Evolutionary conservation across 2,888 invertebrate genomes (phyloP).

Genomic region (Eilema depressum): DNA sequence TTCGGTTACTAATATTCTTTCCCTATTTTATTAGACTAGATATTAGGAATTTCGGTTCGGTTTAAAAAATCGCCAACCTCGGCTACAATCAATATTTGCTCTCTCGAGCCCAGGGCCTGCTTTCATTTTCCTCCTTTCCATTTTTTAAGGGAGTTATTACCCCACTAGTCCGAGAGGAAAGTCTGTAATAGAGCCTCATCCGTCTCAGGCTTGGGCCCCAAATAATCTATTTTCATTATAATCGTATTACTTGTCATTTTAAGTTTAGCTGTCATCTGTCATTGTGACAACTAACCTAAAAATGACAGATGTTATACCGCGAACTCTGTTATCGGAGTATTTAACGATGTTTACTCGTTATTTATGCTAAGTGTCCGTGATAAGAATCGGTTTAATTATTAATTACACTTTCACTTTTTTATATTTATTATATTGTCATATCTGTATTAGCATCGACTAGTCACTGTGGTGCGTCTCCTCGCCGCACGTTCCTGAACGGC

Average conservation of each 20-base stretch:
- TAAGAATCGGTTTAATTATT: neutral
- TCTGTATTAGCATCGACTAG: neutral
- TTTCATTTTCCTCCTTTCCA: no score
- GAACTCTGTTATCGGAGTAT: neutral
- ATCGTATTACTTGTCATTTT: neutral
- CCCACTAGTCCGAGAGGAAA: no score
- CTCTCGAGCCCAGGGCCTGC: no score
- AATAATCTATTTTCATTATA: no score
- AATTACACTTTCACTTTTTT: neutral
- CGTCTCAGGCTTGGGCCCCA: no score
- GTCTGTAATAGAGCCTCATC: no score
- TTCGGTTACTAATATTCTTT: no score
- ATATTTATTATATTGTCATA: neutral
- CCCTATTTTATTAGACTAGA: no score
- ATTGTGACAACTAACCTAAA: neutral
- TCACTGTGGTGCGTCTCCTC: neutral
- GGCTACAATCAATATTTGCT: no score
- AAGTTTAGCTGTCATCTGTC: neutral
- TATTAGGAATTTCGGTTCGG: no score
- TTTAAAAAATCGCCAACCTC: no score
- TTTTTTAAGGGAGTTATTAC: no score
- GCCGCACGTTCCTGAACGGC: neutral
- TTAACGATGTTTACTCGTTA: neutral
- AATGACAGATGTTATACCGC: neutral
- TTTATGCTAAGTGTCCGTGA: conserved; percentile 2